Percentiles rank a stretch among this genome's conserved stretches.
phyloP scores from a whole-genome alignment of 2,113 vertebrate species.

The Poecilia latipinna region DNA sequence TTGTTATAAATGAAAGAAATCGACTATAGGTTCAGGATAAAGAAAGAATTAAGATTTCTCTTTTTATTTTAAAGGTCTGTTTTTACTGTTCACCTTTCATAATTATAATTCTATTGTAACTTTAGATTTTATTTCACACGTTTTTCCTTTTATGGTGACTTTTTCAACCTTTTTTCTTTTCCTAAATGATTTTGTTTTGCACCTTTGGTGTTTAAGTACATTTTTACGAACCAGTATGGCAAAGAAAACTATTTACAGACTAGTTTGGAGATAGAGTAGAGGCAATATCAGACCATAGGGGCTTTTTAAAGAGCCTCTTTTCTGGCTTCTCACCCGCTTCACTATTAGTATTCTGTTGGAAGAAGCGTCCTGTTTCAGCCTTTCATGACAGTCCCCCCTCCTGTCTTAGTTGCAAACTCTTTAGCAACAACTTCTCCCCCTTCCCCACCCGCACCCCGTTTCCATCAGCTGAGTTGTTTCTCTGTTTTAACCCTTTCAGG shows the following conservation, averaged over 20 bases:
- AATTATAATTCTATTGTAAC: too few species aligned
- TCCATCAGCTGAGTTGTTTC: constrained; percentile 47
- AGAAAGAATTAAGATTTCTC: too few species aligned
- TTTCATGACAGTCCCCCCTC: constrained; percentile 48
- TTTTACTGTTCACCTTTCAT: too few species aligned
- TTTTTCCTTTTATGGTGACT: neutral
- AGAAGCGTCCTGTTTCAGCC: constrained; percentile 21
- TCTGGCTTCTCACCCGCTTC: constrained; percentile 12
- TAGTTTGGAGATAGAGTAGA: neutral
- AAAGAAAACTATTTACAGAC: neutral
- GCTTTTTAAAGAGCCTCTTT: neutral
- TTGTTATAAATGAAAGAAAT: too few species aligned
- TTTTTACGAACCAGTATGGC: neutral
- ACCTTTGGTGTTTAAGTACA: neutral
- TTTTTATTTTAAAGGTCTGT: too few species aligned
- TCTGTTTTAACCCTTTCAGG: constrained; percentile 84
- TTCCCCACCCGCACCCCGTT: neutral
- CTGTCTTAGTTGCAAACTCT: constrained; percentile 43
- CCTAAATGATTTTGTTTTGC: too few species aligned
- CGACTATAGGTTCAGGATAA: too few species aligned
- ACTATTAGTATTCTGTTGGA: constrained; percentile 66
- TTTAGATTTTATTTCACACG: neutral
- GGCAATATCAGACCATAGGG: neutral
- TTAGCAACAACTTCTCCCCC: constrained; percentile 39
- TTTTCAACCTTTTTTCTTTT: neutral